phyloP scores from a whole-genome alignment of 2,113 vertebrate genomes.

The Sarotherodon lohbergeri region DNA sequence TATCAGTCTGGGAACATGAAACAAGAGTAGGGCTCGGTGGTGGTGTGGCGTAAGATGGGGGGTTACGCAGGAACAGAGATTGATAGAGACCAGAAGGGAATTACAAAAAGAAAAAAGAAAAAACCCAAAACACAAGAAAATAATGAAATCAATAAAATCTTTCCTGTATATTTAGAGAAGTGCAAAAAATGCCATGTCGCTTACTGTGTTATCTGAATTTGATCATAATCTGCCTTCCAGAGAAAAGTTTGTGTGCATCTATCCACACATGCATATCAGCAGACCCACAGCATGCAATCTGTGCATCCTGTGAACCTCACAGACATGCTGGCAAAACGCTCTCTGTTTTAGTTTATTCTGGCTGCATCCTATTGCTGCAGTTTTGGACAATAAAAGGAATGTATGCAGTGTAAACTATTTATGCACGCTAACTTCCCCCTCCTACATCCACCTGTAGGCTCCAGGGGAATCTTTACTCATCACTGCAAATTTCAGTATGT shows the following conservation, averaged over 20 bases:
- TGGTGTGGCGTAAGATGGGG: neutral
- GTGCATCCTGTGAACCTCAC: neutral
- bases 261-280: neutral
- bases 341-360: neutral
- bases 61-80: neutral
- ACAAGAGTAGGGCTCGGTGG: neutral
- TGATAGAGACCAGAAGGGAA: neutral
- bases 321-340: neutral
- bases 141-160: neutral
- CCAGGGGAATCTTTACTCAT: neutral
- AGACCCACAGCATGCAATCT: neutral
- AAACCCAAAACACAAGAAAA: neutral
- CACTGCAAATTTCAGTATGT: neutral
- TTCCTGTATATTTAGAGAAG: neutral
- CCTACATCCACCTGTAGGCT: neutral
- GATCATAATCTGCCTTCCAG: neutral
- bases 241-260: neutral
- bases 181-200: neutral
- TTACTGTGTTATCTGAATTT: neutral
- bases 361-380: neutral
- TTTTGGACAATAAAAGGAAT: neutral
- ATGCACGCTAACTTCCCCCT: neutral
- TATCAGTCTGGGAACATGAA: slow-evolving; percentile 23
- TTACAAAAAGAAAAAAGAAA: neutral
- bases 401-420: neutral